Percentiles rank a stretch among this genome's conserved stretches.
Conservation (phyloP, 2,888 invertebrate species). For the Panopea generosa region DNA sequence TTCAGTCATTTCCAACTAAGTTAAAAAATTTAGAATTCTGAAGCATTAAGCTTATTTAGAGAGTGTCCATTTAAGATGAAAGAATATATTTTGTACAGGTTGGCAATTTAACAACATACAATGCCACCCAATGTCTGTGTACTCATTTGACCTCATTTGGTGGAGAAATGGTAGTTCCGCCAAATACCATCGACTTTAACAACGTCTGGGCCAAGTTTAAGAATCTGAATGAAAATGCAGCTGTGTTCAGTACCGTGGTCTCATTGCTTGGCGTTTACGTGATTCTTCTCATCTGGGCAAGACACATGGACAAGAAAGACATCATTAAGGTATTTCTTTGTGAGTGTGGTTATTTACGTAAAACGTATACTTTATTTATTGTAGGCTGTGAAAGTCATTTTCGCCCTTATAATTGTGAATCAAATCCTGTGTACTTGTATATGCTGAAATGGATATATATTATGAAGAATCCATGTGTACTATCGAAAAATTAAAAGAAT, state of each 20-base stretch:
- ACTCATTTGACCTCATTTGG: slow-evolving; percentile 85
- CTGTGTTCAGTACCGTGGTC: slow-evolving; percentile 84
- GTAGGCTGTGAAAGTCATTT: no score
- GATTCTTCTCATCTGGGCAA: slow-evolving; percentile 80
- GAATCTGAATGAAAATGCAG: slow-evolving; percentile 83
- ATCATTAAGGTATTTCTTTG: slow-evolving; percentile 82
- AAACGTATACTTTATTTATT: no score
- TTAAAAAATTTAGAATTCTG: no score
- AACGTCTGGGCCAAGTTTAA: slow-evolving; percentile 84
- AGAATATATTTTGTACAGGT: no score
- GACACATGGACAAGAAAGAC: slow-evolving; percentile 84
- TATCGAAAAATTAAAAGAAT: no score
- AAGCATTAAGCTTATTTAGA: no score
- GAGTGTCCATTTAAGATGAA: no score
- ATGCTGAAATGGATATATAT: no score
- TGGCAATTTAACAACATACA: slow-evolving; percentile 78
- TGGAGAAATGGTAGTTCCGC: slow-evolving; percentile 83
- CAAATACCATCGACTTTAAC: slow-evolving; percentile 85
- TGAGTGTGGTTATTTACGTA: background rate
- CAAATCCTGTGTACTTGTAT: no score
- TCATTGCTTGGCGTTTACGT: slow-evolving; percentile 81
- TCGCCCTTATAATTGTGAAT: no score
- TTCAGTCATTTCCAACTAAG: no score
- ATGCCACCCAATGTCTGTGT: slow-evolving; percentile 81
- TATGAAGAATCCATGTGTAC: no score